These are phyloP conservation scores for Netelia fuscicornis DNA, from an alignment of 2,888 invertebrate species.

Conservation along the genomic window DNA sequence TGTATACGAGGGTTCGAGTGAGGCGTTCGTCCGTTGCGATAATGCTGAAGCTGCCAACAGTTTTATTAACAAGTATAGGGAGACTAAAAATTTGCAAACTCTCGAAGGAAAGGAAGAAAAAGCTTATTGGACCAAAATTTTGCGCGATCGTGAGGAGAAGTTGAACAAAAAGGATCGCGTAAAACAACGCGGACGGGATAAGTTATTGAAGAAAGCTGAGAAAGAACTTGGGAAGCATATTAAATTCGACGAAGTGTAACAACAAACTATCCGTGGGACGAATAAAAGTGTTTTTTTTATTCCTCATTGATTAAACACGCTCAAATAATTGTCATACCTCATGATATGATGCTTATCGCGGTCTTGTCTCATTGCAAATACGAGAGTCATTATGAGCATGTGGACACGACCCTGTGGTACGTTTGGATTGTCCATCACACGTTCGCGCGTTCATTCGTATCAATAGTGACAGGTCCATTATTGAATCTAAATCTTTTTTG, in stretches of 20 bases:
- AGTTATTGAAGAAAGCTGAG: slow-evolving; percentile 88
- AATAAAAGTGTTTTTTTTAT: slow-evolving; percentile 31
- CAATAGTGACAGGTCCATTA: not conserved
- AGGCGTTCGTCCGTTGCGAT: slow-evolving; percentile 89
- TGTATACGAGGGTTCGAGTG: slow-evolving; percentile 89
- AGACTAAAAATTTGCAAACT: slow-evolving; percentile 81
- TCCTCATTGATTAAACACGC: slow-evolving; percentile 36
- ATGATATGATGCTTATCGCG: not conserved
- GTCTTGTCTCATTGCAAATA: not conserved
- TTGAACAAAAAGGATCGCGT: slow-evolving; percentile 84
- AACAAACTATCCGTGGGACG: slow-evolving; percentile 57
- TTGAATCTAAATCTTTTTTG: slow-evolving; percentile 20
- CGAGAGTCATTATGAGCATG: not conserved
- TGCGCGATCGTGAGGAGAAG: slow-evolving; percentile 87
- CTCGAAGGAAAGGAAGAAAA: slow-evolving; percentile 89
- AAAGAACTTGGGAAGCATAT: slow-evolving; percentile 90
- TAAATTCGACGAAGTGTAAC: slow-evolving; percentile 88
- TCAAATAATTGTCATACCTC: slow-evolving; percentile 36
- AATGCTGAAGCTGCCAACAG: slow-evolving; percentile 85
- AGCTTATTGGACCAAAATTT: slow-evolving; percentile 93
- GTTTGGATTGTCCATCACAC: not conserved
- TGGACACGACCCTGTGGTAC: not conserved
- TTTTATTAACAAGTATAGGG: slow-evolving; percentile 80
- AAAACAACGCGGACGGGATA: slow-evolving; percentile 88
- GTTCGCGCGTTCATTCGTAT: no score